These are phyloP conservation scores for Sebastes elongatus DNA, from an alignment of 2,797 vertebrate genomes.

Conservation along the genomic window DNA sequence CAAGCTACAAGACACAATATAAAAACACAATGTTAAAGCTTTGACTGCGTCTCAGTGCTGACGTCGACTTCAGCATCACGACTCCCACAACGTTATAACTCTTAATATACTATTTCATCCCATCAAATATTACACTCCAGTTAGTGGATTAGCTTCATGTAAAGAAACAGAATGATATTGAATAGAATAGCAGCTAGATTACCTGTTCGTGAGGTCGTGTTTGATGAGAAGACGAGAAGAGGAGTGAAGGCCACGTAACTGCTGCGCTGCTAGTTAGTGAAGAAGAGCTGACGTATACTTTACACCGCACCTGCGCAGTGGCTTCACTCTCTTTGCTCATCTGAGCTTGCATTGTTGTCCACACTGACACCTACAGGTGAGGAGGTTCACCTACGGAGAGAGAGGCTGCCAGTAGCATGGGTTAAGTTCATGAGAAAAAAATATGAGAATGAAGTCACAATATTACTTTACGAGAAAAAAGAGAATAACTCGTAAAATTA, in stretches of 20 bases:
- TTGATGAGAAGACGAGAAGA: not conserved
- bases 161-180: accelerated
- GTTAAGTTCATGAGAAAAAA: not conserved
- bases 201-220: slow-evolving; percentile 44
- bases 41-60: slow-evolving; percentile 12
- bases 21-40: not conserved
- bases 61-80: slow-evolving; percentile 26
- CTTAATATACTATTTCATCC: not conserved
- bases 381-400: not conserved
- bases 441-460: no score
- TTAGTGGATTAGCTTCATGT: accelerated
- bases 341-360: accelerated
- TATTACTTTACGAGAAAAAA: no score
- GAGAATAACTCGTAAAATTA: no score
- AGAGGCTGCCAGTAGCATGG: no score
- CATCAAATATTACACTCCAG: not conserved
- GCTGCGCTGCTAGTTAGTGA: not conserved
- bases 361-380: slow-evolving; percentile 32
- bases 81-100: not conserved
- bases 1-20: slow-evolving; percentile 9
- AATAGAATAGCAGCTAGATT: not conserved
- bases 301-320: slow-evolving; percentile 65
- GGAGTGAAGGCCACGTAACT: slow-evolving; percentile 76
- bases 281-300: slow-evolving; percentile 76
- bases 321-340: accelerated